phyloP scores from a whole-genome alignment of 2,888 invertebrate species.

The Drosophila recens region DNA sequence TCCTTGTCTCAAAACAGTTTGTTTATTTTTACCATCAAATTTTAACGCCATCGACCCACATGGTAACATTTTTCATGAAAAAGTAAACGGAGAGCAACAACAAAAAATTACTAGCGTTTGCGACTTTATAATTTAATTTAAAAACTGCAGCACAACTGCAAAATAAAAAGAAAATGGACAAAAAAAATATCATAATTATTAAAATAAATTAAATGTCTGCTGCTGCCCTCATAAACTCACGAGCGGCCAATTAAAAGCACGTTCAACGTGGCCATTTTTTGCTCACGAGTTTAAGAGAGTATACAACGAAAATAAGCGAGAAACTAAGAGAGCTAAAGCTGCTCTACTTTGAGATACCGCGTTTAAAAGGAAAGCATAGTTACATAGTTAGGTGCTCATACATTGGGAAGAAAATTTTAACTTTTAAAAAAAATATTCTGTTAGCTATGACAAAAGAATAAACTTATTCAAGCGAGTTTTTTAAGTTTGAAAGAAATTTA shows the following conservation, averaged over 20 bases:
- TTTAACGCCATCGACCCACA: slow-evolving; percentile 69
- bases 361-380: not conserved
- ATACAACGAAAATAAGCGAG: slow-evolving; percentile 1
- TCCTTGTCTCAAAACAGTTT: slow-evolving; percentile 24
- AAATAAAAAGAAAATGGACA: slow-evolving; percentile 20
- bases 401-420: not conserved
- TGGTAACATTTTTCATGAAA: slow-evolving; percentile 62
- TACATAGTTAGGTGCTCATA: not conserved
- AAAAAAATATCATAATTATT: slow-evolving; percentile 67
- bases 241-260: slow-evolving; percentile 76
- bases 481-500: too few relatives aligned
- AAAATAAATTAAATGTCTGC: slow-evolving; percentile 82
- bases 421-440: not conserved
- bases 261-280: slow-evolving; percentile 53
- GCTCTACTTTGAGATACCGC: slow-evolving; percentile 2
- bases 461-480: too few relatives aligned
- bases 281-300: slow-evolving; percentile 37
- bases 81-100: slow-evolving; percentile 49
- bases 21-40: slow-evolving; percentile 65
- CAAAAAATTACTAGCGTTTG: slow-evolving; percentile 49
- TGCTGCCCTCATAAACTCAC: slow-evolving; percentile 76
- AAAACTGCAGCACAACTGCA: slow-evolving; percentile 61
- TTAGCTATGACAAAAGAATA: too few relatives aligned
- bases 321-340: not conserved
- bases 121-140: slow-evolving; percentile 79